Evolutionary conservation across 2,888 invertebrate species (phyloP), one percentile per base, ranked within the genome.

Genomic region (Tipula lateralis): DNA sequence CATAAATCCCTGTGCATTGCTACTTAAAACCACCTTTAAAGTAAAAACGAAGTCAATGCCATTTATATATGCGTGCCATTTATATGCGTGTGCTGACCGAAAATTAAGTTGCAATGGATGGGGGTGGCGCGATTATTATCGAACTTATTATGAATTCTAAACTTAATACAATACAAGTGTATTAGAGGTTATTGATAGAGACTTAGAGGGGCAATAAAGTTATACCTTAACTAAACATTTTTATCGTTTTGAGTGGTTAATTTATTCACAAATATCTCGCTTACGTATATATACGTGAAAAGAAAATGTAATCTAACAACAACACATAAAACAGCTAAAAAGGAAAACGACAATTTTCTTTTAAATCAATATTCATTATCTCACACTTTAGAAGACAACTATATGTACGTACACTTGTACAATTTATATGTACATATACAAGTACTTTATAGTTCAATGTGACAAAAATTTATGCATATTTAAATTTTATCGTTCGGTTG

Each of bases 321-420:
- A 50, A 50, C 16, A 50, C 36, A 36, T 2, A 36, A 44, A 44
- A 5, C 44, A 44, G 24, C 24, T 66, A 24, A 24, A 66, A 66
- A 66, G 12, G 66, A 66, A 66, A 66, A 66, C 44, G 44, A 50
- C 24, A 66, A 66, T 66, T 66, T 66, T 66, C 66, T 66, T 66
- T 44, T 66, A 66, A 50, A 66, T 66, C 66, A 66, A 66, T 66
- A 66, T 66, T 66, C 66, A 66, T 66, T 66, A 66, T 66, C 19
- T 66, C 66, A 9, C 50, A 1, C 13, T 9, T 66, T 24, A 24
- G 24, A 66, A 24, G 7, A 24, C 66, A 6, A 24, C 13, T 24
- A 16, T 44, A 44, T n/a, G n/a, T 39, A 39, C 39, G n/a, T 39
- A 44, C 1, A 9, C 12, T 1, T 36, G 12, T 36, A 36, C 12